Evolutionary conservation across 2,113 vertebrate genomes (phyloP).

Genomic region (Dromiciops gliroides): DNA sequence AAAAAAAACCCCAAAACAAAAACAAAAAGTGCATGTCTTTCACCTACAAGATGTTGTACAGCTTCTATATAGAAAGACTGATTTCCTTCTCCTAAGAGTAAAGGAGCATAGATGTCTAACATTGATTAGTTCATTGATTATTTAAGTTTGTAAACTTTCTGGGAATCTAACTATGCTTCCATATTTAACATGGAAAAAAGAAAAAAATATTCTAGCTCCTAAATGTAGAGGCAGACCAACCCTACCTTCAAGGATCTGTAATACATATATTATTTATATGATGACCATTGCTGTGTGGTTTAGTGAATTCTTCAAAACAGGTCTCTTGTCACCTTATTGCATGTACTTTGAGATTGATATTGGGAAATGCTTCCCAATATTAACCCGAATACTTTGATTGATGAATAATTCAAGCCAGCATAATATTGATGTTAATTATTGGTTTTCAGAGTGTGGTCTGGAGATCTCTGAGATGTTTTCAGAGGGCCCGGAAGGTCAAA

Average conservation of each 20-base stretch:
- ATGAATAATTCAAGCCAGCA: neutral
- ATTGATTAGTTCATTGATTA: slow-evolving; percentile 15
- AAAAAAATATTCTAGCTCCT: neutral
- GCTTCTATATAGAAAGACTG: neutral
- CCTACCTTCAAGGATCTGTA: neutral
- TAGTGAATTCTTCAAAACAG: neutral
- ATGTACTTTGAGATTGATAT: neutral
- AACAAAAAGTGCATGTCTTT: neutral
- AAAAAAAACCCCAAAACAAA: no score
- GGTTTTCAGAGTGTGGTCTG: neutral
- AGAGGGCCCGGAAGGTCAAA: neutral
- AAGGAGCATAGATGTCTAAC: slow-evolving; percentile 6
- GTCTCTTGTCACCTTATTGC: neutral
- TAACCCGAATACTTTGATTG: neutral
- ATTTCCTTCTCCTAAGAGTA: slow-evolving; percentile 8
- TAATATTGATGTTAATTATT: neutral
- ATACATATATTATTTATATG: neutral
- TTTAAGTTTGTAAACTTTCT: slow-evolving; percentile 18
- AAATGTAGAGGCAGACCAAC: neutral
- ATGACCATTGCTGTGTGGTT: neutral
- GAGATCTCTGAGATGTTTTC: neutral
- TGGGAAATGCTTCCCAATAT: neutral
- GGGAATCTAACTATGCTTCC: neutral
- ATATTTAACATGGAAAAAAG: neutral
- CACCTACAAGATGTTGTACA: slow-evolving; percentile 18